phyloP scores from a whole-genome alignment of 2,113 vertebrate species.

The Anhinga anhinga region DNA sequence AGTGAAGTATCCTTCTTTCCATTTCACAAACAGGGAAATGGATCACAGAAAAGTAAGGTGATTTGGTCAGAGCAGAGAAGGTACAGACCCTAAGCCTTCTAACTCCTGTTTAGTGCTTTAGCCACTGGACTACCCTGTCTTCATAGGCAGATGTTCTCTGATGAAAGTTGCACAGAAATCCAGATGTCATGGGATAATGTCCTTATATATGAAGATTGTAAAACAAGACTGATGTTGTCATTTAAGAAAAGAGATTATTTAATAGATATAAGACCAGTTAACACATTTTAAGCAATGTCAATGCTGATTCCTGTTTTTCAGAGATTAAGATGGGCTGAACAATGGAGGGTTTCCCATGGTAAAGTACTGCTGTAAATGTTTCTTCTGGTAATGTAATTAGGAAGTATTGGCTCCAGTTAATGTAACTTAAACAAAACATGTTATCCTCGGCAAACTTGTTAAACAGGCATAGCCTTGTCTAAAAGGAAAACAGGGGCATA shows the following conservation, averaged over 20 bases:
- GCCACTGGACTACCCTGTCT: background rate
- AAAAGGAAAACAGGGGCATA: slow-evolving; percentile 61
- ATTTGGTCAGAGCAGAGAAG: background rate
- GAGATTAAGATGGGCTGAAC: slow-evolving; percentile 61
- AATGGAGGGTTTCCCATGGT: slow-evolving; percentile 61
- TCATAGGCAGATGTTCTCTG: background rate
- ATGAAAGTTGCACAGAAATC: background rate
- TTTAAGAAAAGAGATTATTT: slow-evolving; percentile 60
- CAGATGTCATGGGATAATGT: background rate
- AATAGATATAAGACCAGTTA: slow-evolving; percentile 37
- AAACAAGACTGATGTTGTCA: slow-evolving; percentile 36
- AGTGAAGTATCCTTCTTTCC: background rate
- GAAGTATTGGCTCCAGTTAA: slow-evolving; percentile 75
- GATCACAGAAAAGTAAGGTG: background rate
- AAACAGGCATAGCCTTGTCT: slow-evolving; percentile 76
- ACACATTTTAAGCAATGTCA: slow-evolving; percentile 57
- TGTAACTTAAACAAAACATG: slow-evolving; percentile 79
- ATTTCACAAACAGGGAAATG: background rate
- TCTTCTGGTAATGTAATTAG: slow-evolving; percentile 81
- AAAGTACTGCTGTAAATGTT: slow-evolving; percentile 60
- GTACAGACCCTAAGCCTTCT: background rate
- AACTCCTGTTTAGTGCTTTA: background rate
- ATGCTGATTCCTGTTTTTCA: slow-evolving; percentile 51
- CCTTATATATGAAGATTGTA: background rate
- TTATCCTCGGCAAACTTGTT: slow-evolving; percentile 74